Evolutionary conservation across 2,113 vertebrate species (phyloP).

Genomic region (Catharus minimus): DNA sequence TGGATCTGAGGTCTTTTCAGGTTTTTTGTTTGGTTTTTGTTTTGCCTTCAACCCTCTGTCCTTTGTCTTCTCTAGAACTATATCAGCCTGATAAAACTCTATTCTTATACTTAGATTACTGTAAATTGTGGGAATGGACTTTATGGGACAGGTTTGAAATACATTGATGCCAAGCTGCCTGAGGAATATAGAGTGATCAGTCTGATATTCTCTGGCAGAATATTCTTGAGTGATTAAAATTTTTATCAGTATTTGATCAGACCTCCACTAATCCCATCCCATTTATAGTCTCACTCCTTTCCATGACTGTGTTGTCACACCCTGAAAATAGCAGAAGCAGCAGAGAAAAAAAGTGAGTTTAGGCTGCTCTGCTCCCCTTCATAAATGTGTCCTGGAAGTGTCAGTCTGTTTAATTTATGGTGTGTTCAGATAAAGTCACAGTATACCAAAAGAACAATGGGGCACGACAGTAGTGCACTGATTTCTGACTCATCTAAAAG

Average conservation of each 20-base stretch:
- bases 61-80: neutral
- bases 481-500: slow-evolving; percentile 25
- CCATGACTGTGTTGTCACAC: neutral
- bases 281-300: neutral
- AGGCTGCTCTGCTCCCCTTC: neutral
- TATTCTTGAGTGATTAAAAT: neutral
- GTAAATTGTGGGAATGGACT: neutral
- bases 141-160: neutral
- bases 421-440: neutral
- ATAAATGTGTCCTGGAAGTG: neutral
- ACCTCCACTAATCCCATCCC: neutral
- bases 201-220: neutral
- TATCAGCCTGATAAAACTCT: neutral
- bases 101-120: neutral
- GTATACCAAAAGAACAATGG: slow-evolving; percentile 8
- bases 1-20: neutral
- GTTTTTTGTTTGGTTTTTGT: neutral
- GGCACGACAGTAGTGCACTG: neutral
- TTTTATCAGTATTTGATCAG: neutral
- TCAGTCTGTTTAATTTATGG: slow-evolving; percentile 15
- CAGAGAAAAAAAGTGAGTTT: neutral
- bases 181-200: neutral
- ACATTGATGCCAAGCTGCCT: neutral
- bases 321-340: neutral
- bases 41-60: neutral